These are phyloP conservation scores for Biston betularia DNA, from an alignment of 2,888 invertebrate species.

Conservation along the genomic window DNA sequence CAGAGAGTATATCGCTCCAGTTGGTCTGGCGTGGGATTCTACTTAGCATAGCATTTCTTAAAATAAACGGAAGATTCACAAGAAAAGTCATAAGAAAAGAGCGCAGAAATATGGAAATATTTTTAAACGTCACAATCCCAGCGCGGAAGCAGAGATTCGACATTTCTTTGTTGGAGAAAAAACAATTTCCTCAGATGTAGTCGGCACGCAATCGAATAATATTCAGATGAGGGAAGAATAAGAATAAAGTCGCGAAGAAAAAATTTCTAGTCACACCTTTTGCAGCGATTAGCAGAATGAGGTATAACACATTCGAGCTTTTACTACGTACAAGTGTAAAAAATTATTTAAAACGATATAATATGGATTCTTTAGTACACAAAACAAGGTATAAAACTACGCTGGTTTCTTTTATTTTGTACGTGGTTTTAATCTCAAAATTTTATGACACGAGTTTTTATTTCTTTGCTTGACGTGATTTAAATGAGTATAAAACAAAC, in stretches of 20 bases:
- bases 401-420: not conserved
- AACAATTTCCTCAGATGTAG: slow-evolving; percentile 59
- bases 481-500: not conserved
- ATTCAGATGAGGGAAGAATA: slow-evolving; percentile 64
- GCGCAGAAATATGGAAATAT: slow-evolving; percentile 42
- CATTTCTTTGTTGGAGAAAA: slow-evolving; percentile 54
- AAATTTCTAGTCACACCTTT: slow-evolving; percentile 43
- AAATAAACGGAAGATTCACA: slow-evolving; percentile 46
- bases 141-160: slow-evolving; percentile 51
- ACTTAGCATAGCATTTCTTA: slow-evolving; percentile 51
- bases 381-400: not conserved
- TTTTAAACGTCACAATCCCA: slow-evolving; percentile 49
- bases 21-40: slow-evolving; percentile 12
- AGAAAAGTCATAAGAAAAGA: slow-evolving; percentile 37
- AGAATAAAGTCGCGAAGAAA: slow-evolving; percentile 61
- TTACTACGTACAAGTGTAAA: not conserved
- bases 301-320: not conserved
- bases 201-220: slow-evolving; percentile 66
- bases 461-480: not conserved
- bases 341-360: not conserved
- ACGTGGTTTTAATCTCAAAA: not conserved
- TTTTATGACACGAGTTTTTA: not conserved
- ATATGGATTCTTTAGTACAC: not conserved
- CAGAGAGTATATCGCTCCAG: too few species aligned
- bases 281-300: slow-evolving; percentile 18